phyloP scores from a whole-genome alignment of 2,113 vertebrate genomes.

The Lethenteron reissneri region DNA sequence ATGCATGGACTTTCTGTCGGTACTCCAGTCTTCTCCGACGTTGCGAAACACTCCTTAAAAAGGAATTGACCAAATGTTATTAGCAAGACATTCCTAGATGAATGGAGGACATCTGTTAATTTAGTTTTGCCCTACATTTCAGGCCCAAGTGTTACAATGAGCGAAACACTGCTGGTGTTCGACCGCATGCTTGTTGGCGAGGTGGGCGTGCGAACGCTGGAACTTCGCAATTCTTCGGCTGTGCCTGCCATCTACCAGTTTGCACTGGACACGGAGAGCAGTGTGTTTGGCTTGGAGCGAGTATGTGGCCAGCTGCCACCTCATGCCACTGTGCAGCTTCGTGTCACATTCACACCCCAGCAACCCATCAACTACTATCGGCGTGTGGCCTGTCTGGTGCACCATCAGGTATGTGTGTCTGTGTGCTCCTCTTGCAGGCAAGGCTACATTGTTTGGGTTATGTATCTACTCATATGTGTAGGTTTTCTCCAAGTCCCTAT shows the following conservation, averaged over 20 bases:
- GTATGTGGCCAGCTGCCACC: constrained; percentile 31
- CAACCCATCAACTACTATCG: constrained; percentile 39
- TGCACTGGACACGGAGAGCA: constrained; percentile 42
- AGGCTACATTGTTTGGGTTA: too few species aligned
- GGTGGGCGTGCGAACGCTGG: constrained; percentile 16
- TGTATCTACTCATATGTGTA: too few species aligned
- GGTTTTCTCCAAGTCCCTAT: too few species aligned
- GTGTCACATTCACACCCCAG: constrained; percentile 34
- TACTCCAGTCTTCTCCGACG: too few species aligned
- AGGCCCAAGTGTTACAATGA: too few species aligned
- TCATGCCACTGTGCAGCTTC: constrained; percentile 22
- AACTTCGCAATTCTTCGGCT: constrained; percentile 37
- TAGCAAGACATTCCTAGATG: too few species aligned
- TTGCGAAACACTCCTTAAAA: too few species aligned
- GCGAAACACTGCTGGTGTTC: constrained; percentile 34
- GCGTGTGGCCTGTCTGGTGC: constrained; percentile 46
- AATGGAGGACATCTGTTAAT: too few species aligned
- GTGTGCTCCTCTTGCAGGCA: too few species aligned
- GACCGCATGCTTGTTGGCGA: constrained; percentile 29
- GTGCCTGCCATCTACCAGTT: constrained; percentile 44
- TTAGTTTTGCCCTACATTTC: too few species aligned
- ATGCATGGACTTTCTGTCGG: neutral
- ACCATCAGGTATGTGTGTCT: constrained; percentile 37
- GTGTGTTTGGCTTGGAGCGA: constrained; percentile 45
- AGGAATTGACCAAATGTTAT: too few species aligned